Base-by-base conservation (phyloP, 2,888 invertebrate species). In the Stomorhina lunata region DNA sequence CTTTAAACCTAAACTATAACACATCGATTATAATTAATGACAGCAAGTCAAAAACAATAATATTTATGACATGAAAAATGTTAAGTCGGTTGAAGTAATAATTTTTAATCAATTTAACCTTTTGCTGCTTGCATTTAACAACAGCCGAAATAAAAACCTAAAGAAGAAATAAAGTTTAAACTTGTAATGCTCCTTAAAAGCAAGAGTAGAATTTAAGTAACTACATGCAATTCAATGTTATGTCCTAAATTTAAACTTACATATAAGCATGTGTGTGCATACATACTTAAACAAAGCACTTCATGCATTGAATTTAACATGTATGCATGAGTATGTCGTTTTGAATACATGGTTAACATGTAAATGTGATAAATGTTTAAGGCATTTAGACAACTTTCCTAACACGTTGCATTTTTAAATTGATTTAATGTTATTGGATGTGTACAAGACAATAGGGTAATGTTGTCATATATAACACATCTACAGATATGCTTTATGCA, bases 331-430 rank as follows among this genome's bases (percentile, higher is more conserved):
- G 7, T 37, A 9, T 27, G n/a, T n/a, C n/a, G n/a, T 15, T 6
- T 6, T 17, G 45, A 45, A 32, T 43, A 63, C 20, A 66, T 55
- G 45, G 20, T 55, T 48, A 57, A 25, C 55, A 55, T 55, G 53
- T 55, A 59, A 59, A 59, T 59, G 59, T 71, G 59, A 59, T 59
- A 71, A 71, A 71, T 71, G 59, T 71, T 34, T 25, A 20, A 48
- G 71, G 48, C 71, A 71, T 71, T 59, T 59, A 29, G 71, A 71
- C 59, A 71, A 71, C 71, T 59, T 71, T 48, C 71, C 59, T 71
- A 71, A 71, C 45, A 59, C 71, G 59, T 71, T 71, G 71, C 59
- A 71, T 59, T 71, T 55, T 71, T 34, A 57, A 71, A 71, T 59
- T 59, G 71, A 59, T 71, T 71, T 71, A 71, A 45, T 71, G 71